A percentile compares a stretch with the other conserved stretches of the same genome.
phyloP scores from a whole-genome alignment of 2,113 vertebrate species.

The Lepus europaeus region DNA sequence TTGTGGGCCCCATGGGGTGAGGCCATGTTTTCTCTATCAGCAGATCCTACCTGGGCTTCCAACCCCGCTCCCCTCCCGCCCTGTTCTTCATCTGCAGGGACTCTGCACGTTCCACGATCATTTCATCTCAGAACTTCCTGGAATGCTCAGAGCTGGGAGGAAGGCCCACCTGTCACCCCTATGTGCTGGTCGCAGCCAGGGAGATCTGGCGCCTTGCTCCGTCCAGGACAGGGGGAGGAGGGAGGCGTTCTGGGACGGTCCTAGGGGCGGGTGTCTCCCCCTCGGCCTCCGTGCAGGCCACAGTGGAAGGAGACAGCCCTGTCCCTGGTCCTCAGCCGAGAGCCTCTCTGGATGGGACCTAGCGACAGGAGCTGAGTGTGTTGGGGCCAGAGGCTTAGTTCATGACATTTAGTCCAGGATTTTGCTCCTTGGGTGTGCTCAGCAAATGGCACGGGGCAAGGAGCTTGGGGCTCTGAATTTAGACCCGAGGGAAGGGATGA shows the following conservation, averaged over 20 bases:
- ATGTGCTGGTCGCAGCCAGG: not conserved
- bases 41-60: not conserved
- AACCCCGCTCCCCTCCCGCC: too few species aligned
- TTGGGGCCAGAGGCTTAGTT: not conserved
- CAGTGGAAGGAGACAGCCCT: not conserved
- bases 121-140: not conserved
- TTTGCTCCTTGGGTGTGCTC: not conserved
- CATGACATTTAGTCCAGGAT: not conserved
- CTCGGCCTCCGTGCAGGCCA: not conserved
- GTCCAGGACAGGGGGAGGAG: not conserved
- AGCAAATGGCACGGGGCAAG: too few species aligned
- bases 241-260: not conserved
- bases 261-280: not conserved
- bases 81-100: not conserved
- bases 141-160: not conserved
- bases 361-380: not conserved
- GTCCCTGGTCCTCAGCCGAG: not conserved
- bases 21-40: not conserved
- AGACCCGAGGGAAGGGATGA: too few species aligned
- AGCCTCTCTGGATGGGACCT: not conserved
- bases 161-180: not conserved
- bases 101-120: not conserved
- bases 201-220: too few species aligned
- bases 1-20: too few species aligned
- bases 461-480: too few species aligned